Conservation (phyloP, 2,888 invertebrate genomes). For the Hypomecis atomaria region DNA sequence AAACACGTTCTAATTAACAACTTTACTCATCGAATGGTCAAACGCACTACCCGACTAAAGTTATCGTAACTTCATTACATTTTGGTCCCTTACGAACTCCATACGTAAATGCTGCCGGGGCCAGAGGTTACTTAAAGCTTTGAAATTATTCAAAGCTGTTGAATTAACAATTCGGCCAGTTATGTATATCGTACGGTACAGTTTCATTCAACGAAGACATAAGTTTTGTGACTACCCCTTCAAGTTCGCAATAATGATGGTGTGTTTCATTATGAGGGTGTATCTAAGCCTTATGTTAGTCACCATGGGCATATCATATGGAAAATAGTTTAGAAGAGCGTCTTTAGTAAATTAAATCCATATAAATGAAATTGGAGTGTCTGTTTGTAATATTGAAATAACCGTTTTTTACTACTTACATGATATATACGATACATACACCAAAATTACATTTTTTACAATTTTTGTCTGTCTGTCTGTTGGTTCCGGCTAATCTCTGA, state of each 20-base stretch:
- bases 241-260: constrained; percentile 1
- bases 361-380: no score
- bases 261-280: constrained; percentile 1
- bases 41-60: constrained; percentile 14
- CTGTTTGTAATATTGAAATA: no score
- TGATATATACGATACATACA: no score
- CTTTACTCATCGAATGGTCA: constrained; percentile 6
- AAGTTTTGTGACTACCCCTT: constrained; percentile 8
- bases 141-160: constrained; percentile 29
- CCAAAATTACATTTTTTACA: no score
- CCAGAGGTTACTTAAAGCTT: constrained; percentile 24
- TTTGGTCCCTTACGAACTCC: constrained; percentile 6
- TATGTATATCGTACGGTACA: constrained; percentile 1
- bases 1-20: constrained; percentile 6
- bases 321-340: no score
- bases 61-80: constrained; percentile 22
- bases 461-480: no score
- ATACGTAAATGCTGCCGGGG: constrained; percentile 23
- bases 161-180: constrained; percentile 20
- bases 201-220: constrained; percentile 6
- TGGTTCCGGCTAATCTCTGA: no score
- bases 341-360: no score
- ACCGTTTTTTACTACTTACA: no score
- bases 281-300: not conserved
- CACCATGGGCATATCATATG: not conserved